Evolutionary conservation across 2,888 invertebrate genomes (phyloP).

Genomic region (Chloroclystis v-ata): DNA sequence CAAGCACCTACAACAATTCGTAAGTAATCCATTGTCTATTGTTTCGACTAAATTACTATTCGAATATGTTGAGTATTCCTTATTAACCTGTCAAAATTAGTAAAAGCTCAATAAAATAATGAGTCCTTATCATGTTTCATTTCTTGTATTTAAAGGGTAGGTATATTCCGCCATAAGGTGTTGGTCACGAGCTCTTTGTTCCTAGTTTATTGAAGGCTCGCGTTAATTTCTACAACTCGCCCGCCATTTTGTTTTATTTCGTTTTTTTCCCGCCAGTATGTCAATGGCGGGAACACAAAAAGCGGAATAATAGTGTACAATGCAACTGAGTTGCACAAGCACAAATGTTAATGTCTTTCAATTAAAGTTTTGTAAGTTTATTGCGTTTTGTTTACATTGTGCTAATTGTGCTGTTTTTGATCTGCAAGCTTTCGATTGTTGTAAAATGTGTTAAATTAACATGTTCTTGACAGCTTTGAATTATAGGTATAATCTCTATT

Average conservation of each 20-base stretch:
- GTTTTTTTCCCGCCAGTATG: conserved; percentile 16
- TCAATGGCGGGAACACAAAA: conserved; percentile 25
- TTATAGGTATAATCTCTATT: background rate
- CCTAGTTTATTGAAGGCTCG: conserved; percentile 35
- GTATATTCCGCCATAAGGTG: conserved; percentile 47
- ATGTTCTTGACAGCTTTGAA: conserved; percentile 9
- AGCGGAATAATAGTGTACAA: conserved; percentile 26
- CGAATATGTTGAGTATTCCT: background rate
- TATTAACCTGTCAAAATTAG: conserved; percentile 12
- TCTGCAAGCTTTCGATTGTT: conserved; percentile 21
- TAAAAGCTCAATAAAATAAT: conserved; percentile 8
- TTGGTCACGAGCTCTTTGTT: conserved; percentile 46
- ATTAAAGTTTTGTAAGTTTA: conserved; percentile 35
- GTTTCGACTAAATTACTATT: no score
- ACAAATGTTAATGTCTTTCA: conserved; percentile 40
- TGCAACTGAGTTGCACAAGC: conserved; percentile 36
- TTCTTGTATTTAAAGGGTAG: conserved; percentile 19
- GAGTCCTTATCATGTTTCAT: conserved; percentile 11
- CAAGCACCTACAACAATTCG: no score
- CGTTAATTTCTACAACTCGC: conserved; percentile 38
- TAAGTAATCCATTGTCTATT: no score
- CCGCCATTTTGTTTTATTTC: conserved; percentile 26
- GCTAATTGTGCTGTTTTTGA: conserved; percentile 10
- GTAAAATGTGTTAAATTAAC: conserved; percentile 12
- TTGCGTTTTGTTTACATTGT: conserved; percentile 26